Evolutionary conservation across 2,888 invertebrate genomes (phyloP).

Genomic region (Dusona sp.): DNA sequence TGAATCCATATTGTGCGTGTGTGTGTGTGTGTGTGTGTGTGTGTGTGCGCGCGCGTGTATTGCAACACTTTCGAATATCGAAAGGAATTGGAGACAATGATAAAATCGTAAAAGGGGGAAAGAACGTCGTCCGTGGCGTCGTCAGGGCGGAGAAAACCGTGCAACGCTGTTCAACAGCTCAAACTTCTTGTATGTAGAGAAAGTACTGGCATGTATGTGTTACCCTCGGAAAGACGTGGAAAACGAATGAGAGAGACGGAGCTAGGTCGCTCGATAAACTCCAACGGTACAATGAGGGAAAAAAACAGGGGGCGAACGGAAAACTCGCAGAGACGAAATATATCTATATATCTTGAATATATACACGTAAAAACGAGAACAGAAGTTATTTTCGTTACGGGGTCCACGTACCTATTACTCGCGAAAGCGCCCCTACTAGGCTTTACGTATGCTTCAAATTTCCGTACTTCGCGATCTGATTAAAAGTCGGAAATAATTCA

Average conservation of each 20-base stretch:
- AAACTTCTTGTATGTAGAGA: constrained; percentile 12
- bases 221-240: constrained; percentile 43
- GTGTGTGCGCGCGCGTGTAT: background rate
- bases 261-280: constrained; percentile 65
- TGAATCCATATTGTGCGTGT: constrained; percentile 5
- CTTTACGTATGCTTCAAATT: background rate
- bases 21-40: background rate
- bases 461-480: background rate
- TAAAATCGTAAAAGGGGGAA: constrained; percentile 2
- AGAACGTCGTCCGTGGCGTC: constrained; percentile 23
- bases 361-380: constrained; percentile 45
- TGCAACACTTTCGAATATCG: background rate
- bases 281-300: constrained; percentile 61
- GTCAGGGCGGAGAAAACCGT: constrained; percentile 25
- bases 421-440: constrained; percentile 11
- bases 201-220: constrained; percentile 29
- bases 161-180: background rate
- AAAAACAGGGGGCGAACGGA: constrained; percentile 52
- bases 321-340: constrained; percentile 40
- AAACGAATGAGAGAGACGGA: constrained; percentile 41
- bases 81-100: constrained; percentile 8
- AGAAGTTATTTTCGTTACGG: constrained; percentile 59
- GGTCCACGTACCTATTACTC: constrained; percentile 51
- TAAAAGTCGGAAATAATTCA: background rate
- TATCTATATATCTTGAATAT: constrained; percentile 21